Conservation (phyloP, 2,888 invertebrate genomes). For the Selenia dentaria region DNA sequence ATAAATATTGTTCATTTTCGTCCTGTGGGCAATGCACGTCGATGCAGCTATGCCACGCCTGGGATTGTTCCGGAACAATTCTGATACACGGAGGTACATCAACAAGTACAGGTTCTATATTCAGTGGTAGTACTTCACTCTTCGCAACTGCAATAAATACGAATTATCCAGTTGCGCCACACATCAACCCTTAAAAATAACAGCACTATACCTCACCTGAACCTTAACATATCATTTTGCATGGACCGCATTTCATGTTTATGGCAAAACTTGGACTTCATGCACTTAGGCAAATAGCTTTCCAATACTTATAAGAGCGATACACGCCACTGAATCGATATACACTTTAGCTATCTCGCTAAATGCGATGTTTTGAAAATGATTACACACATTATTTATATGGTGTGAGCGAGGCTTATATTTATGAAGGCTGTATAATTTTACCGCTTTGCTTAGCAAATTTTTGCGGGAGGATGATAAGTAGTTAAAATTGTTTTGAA, state of each 20-base stretch:
- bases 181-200: constrained; percentile 31
- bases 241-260: constrained; percentile 80
- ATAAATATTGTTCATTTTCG: constrained; percentile 79
- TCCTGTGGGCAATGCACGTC: constrained; percentile 68
- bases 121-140: constrained; percentile 34
- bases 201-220: constrained; percentile 50
- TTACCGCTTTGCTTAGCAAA: constrained; percentile 19
- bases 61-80: constrained; percentile 36
- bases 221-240: constrained; percentile 80
- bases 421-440: constrained; percentile 20
- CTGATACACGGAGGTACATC: constrained; percentile 11
- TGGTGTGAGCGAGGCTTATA: constrained; percentile 39
- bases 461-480: constrained; percentile 11
- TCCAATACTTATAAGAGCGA: constrained; percentile 79
- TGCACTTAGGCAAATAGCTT: constrained; percentile 83
- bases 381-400: constrained; percentile 54
- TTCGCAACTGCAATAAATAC: constrained; percentile 37
- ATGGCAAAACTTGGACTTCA: constrained; percentile 80
- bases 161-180: constrained; percentile 23
- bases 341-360: constrained; percentile 56
- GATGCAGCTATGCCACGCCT: constrained; percentile 56
- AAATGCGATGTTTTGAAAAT: constrained; percentile 62
- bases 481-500: too few relatives aligned
- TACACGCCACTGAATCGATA: constrained; percentile 57
- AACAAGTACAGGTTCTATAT: constrained; percentile 25